Base-by-base conservation (phyloP, 2,888 invertebrate species). In the Caenorhabditis sulstoni region DNA sequence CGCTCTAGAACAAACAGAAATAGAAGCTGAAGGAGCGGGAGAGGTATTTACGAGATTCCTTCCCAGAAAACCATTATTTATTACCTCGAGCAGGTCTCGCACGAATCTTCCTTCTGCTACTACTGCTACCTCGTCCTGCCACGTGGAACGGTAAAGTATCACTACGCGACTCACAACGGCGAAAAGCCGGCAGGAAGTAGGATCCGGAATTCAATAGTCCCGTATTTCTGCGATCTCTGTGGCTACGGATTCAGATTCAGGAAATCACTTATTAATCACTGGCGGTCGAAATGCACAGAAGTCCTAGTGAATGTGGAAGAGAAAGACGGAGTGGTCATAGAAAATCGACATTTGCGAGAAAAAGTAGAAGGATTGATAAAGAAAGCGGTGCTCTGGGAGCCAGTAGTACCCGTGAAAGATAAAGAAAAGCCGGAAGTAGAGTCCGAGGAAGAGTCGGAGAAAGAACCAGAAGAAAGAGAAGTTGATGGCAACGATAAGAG, bases 241-340 rank as follows among this genome's bases (percentile, higher is more conserved):
- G 73, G 73, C 50, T 64, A 18, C 22, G 73, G 73, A 20, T 73
- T 73, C 44, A 55, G 71, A n/a, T 71, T 41, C 37, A 47, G 55
- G 47, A 71, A 71, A n/a, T 64, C 73, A 3, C 20, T 73, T 1
- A 41, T 41, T 9, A n/a, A 22, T 16, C 62, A 64, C 18, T 76
- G 68, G 68, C 57, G 57, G 18, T 11, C 35, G 23, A 59, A 41
- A 16, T 74, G 65, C 44, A 7, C 29, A 0, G 66, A 66, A 45
- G 3, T 64, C 18, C 22, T 57, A 12, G 62, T 49, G 11, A 14
- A 58, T 11, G 44, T 45, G 18, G 44, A 41, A 5, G 7, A 41
- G 3, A 11, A 44, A 11, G 22, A 50, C 1, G 71, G 47, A 12
- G 29, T 61, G 18, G 12, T 20, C 7, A 41, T 58, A 22, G 29